Evolutionary conservation across 64 coral and sea anemone species (phyloP).

Genomic region (Porites lutea): DNA sequence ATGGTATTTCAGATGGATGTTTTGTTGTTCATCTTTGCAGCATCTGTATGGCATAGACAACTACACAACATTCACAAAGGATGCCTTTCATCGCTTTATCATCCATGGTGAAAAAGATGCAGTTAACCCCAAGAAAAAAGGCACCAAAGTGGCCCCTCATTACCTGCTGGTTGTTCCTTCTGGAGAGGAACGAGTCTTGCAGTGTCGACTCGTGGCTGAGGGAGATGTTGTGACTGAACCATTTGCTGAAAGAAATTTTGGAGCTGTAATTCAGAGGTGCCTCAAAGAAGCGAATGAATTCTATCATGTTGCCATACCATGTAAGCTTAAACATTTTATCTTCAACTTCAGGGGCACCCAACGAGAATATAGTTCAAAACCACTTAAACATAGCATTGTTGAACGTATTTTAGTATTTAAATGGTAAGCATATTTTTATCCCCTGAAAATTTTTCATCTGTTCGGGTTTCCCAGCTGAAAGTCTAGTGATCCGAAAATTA

Average conservation of each 20-base stretch:
- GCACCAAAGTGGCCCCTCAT: conserved; percentile 88
- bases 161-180: conserved; percentile 78
- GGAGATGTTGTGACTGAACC: conserved; percentile 72
- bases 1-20: too few species aligned
- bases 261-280: conserved; percentile 73
- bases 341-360: too few species aligned
- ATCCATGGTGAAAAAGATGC: conserved; percentile 90
- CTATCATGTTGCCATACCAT: conserved; percentile 85
- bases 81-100: conserved; percentile 94
- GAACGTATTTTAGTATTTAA: too few species aligned
- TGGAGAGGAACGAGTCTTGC: conserved; percentile 61
- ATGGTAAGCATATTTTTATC: too few species aligned
- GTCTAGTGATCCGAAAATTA: too few species aligned
- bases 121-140: conserved; percentile 79
- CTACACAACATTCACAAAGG: conserved; percentile 96
- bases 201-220: conserved; percentile 70
- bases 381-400: too few species aligned
- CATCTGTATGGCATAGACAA: conserved; percentile 59
- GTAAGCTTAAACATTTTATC: conserved; percentile 20
- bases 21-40: conserved; percentile 24
- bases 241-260: conserved; percentile 84
- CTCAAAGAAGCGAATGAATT: conserved; percentile 89
- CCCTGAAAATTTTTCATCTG: too few species aligned
- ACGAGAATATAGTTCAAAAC: too few species aligned
- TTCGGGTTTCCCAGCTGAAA: too few species aligned